Conservation (phyloP, 1,140 invertebrate species). For the Drosophila athabasca region DNA sequence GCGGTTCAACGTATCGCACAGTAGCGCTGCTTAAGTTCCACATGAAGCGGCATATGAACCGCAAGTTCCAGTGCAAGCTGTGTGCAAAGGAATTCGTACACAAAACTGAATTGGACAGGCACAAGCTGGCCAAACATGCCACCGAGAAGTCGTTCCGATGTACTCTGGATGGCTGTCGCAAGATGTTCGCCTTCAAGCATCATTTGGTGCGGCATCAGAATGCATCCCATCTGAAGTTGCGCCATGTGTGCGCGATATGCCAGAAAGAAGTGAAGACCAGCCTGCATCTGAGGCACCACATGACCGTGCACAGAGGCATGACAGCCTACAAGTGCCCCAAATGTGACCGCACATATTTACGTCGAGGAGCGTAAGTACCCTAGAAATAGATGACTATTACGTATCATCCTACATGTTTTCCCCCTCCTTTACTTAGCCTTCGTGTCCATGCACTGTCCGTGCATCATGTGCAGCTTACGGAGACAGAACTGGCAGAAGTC, state of each 20-base stretch:
- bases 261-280: constrained; percentile 40
- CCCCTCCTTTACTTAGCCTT: constrained; percentile 38
- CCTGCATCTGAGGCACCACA: constrained; percentile 46
- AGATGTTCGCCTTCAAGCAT: constrained; percentile 69
- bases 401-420: neutral
- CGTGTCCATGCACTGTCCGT: constrained; percentile 42
- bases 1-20: constrained; percentile 56
- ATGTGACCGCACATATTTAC: constrained; percentile 57
- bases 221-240: constrained; percentile 43
- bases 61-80: constrained; percentile 44
- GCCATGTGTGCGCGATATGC: constrained; percentile 52
- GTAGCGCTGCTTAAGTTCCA: constrained; percentile 65
- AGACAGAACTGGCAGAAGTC: constrained; percentile 40
- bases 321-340: constrained; percentile 56
- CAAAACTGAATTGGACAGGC: constrained; percentile 45
- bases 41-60: constrained; percentile 58
- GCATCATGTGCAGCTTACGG: constrained; percentile 50
- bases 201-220: constrained; percentile 73
- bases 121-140: constrained; percentile 43
- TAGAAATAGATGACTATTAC: neutral
- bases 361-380: constrained; percentile 55
- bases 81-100: constrained; percentile 50
- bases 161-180: constrained; percentile 46
- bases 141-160: constrained; percentile 46
- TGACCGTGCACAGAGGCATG: constrained; percentile 36